Evolutionary conservation across 2,797 vertebrate genomes (phyloP), one percentile per base, ranked within the genome.

Genomic region (Hydrolagus colliei): DNA sequence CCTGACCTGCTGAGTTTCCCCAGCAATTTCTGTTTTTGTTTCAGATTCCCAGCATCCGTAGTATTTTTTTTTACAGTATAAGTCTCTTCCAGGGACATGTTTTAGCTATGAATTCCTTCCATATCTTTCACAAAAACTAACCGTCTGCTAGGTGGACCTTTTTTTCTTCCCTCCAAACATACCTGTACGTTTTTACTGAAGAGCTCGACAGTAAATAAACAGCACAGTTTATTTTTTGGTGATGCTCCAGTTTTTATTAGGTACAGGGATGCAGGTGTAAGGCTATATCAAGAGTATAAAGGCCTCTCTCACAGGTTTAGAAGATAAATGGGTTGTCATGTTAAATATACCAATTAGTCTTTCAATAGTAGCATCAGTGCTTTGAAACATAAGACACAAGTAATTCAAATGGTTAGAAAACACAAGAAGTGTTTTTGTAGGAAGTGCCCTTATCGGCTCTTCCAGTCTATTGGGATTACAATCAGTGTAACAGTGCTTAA

Each of bases 401-500:
- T 75, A 75, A 79, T 88, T 87, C 87, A 85, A 86, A 87, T 72
- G 86, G 87, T 89, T 71, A 68, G 16, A 71, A 84, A 84, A 52
- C 32, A 20, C 13, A 71, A 84, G 41, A 68, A 68, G 52, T 71
- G 41, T 52, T 63, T 84, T 84, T 65, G 12, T 82, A n/a, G 12
- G 14, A 71, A 84, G 27, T 71, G 11, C 32, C 65, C 18, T 18
- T n/a, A 52, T 35, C 18, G 67, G 9, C 9, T 41, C 32, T 9
- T 12, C 10, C 79, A 67, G 13, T 84, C 71, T 71, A 52, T 32
- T 18, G 32, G 32, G 65, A 71, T 89, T 87, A 89, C 86, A 86
- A 86, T 86, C 86, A 87, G 86, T 88, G 90, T 87, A 89, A 90
- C 85, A 87, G 80, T 85, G 80, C 85, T 90, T 89, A 91, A 91